Base-by-base conservation (phyloP, 2,797 vertebrate genomes). In the Falco biarmicus region DNA sequence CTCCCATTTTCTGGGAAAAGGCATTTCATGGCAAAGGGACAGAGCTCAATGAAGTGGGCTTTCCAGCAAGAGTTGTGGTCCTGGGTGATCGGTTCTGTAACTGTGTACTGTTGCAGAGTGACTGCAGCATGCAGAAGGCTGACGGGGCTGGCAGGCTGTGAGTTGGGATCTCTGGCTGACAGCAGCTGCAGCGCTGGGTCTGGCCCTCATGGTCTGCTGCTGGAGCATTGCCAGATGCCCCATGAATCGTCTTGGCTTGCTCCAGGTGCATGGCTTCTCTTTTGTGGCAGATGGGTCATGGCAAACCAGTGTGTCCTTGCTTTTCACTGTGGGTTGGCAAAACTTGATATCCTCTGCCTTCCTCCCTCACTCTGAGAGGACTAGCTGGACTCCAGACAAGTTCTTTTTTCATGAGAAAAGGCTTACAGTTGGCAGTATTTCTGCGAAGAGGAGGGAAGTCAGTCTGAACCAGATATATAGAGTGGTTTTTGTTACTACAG, bases 81-180 rank as follows among this genome's bases (percentile, higher is more conserved):
- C 24, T 13, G 32, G 28, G 45, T 26, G 15, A 28, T 53, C 0
- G 2, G 34, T 25, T 68, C 63, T 60, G 57, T 34, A 59, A 11
- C 26, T 54, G 17, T 5, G 18, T 16, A 4, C 53, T 2, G 2
- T n/a, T 4, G 5, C 16, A 31, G 64, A 43, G 39, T 0, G 3
- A 31, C 29, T 41, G 51, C 32, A 31, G 47, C 2, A 0, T 47
- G 8, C 1, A 1, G 7, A 53, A 37, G 37, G 34, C 54, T 73
- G 31, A 11, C 4, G 11, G 45, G 8, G 37, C 51, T 86, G 80
- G 54, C 61, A 48, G 21, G 1, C 18, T 51, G 43, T 3, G 18
- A 41, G 18, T 1, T 88, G 60, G 18, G 34, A 16, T 83, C 15
- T 78, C 37, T 78, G 76, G 18, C 41, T 89, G 88, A 54, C 43